Conservation (phyloP, 2,888 invertebrate species). For the Parnassius apollo region DNA sequence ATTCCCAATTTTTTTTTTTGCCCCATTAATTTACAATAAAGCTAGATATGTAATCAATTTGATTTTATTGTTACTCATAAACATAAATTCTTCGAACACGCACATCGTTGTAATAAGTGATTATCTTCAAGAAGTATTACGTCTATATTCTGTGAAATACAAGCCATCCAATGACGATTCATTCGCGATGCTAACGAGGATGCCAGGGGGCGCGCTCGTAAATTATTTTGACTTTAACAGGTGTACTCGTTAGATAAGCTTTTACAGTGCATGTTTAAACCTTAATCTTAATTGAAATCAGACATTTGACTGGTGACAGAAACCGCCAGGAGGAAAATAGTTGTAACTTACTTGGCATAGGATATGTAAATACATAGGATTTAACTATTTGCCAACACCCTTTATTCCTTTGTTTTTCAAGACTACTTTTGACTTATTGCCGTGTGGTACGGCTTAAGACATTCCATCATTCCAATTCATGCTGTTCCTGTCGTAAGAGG, state of each 20-base stretch:
- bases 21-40: background rate
- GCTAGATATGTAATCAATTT: background rate
- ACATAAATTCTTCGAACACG: conserved; percentile 15
- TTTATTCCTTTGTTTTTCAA: background rate
- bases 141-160: conserved; percentile 23
- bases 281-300: conserved; percentile 80
- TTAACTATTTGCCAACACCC: background rate
- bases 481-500: too few relatives aligned
- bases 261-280: conserved; percentile 73
- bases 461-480: too few relatives aligned
- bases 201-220: conserved; percentile 49
- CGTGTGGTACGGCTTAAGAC: too few relatives aligned
- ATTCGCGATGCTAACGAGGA: conserved; percentile 43
- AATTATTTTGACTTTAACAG: conserved; percentile 76
- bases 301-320: conserved; percentile 77
- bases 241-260: conserved; percentile 77
- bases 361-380: conserved; percentile 17
- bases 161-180: conserved; percentile 24
- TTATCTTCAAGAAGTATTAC: conserved; percentile 17
- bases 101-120: conserved; percentile 9
- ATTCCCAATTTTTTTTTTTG: too few relatives aligned
- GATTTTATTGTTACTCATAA: conserved; percentile 12
- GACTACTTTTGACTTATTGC: too few relatives aligned
- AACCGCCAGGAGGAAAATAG: conserved; percentile 52
- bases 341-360: conserved; percentile 31